Evolutionary conservation across 2,113 vertebrate genomes (phyloP).

Genomic region (Platysternon megacephalum): DNA sequence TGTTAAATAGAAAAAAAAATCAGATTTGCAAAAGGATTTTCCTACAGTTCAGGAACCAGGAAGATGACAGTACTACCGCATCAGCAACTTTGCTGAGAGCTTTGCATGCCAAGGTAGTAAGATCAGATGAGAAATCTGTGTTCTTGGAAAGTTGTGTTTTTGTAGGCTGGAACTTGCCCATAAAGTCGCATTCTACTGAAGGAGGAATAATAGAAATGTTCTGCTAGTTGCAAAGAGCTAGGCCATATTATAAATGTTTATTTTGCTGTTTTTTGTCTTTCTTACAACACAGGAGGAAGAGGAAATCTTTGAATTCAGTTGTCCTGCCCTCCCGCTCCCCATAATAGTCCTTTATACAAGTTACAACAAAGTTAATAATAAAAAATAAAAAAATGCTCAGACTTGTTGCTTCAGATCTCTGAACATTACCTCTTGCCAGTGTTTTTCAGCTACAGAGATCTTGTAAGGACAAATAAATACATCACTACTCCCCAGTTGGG

Average conservation of each 20-base stretch:
- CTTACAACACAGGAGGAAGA: not conserved
- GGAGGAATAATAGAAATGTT: not conserved
- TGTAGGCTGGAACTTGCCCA: not conserved
- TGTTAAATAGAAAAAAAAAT: not conserved
- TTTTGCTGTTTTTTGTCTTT: not conserved
- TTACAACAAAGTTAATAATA: accelerated
- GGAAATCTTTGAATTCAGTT: not conserved
- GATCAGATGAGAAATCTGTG: not conserved
- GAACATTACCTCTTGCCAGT: not conserved
- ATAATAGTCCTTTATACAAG: not conserved
- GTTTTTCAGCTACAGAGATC: not conserved
- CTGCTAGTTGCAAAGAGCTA: not conserved
- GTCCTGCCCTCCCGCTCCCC: not conserved
- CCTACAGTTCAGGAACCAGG: not conserved
- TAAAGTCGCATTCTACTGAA: not conserved
- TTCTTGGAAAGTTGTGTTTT: not conserved
- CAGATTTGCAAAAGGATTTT: not conserved
- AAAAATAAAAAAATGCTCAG: not conserved
- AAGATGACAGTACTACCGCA: not conserved
- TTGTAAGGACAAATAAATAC: not conserved
- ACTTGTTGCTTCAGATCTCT: not conserved
- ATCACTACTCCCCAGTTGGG: not conserved
- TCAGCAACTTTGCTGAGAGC: not conserved
- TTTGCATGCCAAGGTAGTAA: not conserved
- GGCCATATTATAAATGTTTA: not conserved